Percentiles rank a stretch among this genome's conserved stretches.
These are phyloP conservation scores for Brachymystax lenok DNA, from an alignment of 2,797 vertebrate species.

Conservation along the genomic window DNA sequence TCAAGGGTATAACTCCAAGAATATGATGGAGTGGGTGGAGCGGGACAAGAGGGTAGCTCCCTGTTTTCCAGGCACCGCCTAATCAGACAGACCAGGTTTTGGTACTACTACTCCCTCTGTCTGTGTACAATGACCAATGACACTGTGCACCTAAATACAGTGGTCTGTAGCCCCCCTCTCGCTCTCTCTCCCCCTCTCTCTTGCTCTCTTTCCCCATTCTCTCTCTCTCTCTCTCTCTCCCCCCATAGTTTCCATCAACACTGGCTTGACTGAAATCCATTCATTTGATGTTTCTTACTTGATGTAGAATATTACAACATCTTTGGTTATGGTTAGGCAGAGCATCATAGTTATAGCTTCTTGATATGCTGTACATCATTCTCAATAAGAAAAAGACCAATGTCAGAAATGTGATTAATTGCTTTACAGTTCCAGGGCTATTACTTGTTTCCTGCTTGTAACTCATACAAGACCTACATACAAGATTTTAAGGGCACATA, in stretches of 20 bases:
- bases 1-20: constrained; percentile 8
- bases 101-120: too few species aligned
- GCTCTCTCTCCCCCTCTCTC: too few species aligned
- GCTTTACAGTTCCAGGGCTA: background rate
- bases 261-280: too few species aligned
- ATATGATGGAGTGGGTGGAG: constrained; percentile 12
- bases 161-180: too few species aligned
- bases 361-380: background rate
- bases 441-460: background rate
- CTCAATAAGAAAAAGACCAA: background rate
- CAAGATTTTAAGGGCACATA: background rate
- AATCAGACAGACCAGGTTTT: too few species aligned
- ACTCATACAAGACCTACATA: background rate
- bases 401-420: background rate
- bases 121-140: too few species aligned
- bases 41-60: background rate
- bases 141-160: too few species aligned
- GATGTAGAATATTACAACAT: background rate
- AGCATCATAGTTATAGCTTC: background rate
- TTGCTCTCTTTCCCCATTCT: too few species aligned
- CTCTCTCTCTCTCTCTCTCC: background rate
- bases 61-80: background rate
- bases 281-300: too few species aligned
- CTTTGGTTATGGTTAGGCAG: background rate
- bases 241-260: too few species aligned